Base-by-base conservation (phyloP, 2,113 vertebrate genomes). In the Camelus dromedarius region DNA sequence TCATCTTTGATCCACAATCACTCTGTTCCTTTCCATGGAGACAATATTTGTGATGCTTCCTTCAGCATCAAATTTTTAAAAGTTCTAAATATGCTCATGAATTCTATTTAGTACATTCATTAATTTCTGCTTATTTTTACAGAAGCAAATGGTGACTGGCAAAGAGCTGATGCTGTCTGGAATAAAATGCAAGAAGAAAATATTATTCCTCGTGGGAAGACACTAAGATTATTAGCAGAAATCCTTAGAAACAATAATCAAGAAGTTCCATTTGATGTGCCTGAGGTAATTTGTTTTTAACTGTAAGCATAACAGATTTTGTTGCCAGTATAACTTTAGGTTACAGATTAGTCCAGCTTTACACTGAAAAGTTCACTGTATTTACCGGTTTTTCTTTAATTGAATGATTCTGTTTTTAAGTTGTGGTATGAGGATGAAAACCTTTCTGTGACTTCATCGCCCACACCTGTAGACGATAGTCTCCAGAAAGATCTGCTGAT, bases 141-240 rank as follows among this genome's bases (percentile, higher is more conserved):
- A 99, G 99, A 99, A 79, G 85, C 98, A 38, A 99, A 93, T 2
- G 97, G 98, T 50, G 97, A 99, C 97, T 99, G 99, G 99, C 14
- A 94, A 96, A 99, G 98, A 96, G 99, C 99, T 56, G 99, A 99
- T 56, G 97, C 98, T 15, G 46, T 97, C 75, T 99, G 99, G 99
- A 99, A 98, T 72, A 99, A 99, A 99, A 99, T 99, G 98, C 99
- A 99, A 97, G 99, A 99, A 97, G 99, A 99, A 98, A 99, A 99
- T 93, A 12, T 99, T 92, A 98, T 99, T 98, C 99, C 99, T 75
- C 99, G 99, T 73, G 99, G 99, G 75, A 99, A 98, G 97, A 99
- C 99, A 0, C 97, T 99, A 26, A 95, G 32, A 7, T 94, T 99
- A 54, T 98, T 99, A 91, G 99, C 99, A 20, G 97, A 98, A 56